Conservation (phyloP, 1,140 invertebrate genomes). For the Diachasmimorpha longicaudata region DNA sequence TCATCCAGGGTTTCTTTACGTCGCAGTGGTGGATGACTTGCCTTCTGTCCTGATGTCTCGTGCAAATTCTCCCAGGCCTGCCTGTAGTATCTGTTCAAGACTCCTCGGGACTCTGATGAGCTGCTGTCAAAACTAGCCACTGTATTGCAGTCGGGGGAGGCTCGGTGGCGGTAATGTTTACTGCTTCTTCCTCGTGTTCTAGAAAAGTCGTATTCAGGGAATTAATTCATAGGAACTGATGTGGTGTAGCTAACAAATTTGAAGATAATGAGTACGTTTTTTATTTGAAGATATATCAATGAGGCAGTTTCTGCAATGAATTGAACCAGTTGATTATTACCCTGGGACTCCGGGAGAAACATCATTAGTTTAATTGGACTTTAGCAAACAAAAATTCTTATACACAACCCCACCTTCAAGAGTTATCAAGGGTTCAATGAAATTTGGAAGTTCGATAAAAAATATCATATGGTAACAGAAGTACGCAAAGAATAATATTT, state of each 20-base stretch:
- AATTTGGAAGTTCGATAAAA: no score
- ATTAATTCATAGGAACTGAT: background rate
- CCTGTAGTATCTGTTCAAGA: constrained; percentile 85
- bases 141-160: constrained; percentile 86
- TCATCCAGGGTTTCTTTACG: constrained; percentile 77
- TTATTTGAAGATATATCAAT: background rate
- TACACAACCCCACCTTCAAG: no score
- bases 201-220: constrained; percentile 31
- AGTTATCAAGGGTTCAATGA: no score
- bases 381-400: no score
- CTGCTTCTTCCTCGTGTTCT: constrained; percentile 74
- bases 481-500: no score
- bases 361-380: no score
- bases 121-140: constrained; percentile 86
- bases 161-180: constrained; percentile 84
- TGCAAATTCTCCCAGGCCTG: constrained; percentile 93
- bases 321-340: no score
- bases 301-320: background rate
- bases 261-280: background rate
- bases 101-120: constrained; percentile 79
- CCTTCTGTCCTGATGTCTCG: constrained; percentile 74
- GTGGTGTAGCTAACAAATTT: background rate
- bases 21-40: constrained; percentile 66
- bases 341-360: no score
- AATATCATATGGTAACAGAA: no score